A percentile compares a stretch with the other conserved stretches of the same genome.
Conservation (phyloP, 2,888 invertebrate species). For the Polydesmus complanatus region DNA sequence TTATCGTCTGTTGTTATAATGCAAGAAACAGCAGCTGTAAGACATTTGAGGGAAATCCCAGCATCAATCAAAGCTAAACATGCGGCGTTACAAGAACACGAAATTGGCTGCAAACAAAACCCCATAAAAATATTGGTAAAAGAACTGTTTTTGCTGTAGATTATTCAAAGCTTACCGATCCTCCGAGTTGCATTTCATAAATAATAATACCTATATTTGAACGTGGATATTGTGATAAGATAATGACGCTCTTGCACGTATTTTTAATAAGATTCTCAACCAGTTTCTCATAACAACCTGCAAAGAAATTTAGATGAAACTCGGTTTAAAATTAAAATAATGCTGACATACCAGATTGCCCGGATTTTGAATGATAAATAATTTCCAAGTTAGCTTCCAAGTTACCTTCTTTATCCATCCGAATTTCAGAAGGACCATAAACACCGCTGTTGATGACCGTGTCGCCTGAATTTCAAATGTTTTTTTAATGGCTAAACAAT, state of each 20-base stretch:
- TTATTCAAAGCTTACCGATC: constrained; percentile 44
- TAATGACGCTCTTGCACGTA: constrained; percentile 58
- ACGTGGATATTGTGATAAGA: constrained; percentile 60
- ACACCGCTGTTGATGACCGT: constrained; percentile 62
- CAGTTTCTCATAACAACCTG: constrained; percentile 51
- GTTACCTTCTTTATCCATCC: constrained; percentile 55
- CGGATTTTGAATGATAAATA: constrained; percentile 58
- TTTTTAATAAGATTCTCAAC: constrained; percentile 60
- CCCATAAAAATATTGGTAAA: neutral
- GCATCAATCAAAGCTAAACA: constrained; percentile 71
- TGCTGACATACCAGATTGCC: constrained; percentile 53
- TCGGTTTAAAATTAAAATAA: constrained; percentile 18
- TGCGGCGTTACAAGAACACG: constrained; percentile 65
- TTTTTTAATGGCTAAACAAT: neutral
- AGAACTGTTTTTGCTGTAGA: neutral
- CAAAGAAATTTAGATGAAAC: constrained; percentile 16
- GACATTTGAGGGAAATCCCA: constrained; percentile 65
- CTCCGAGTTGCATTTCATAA: constrained; percentile 74
- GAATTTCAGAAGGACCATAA: constrained; percentile 70
- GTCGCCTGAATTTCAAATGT: constrained; percentile 42
- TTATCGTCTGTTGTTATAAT: constrained; percentile 47
- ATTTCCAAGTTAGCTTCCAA: constrained; percentile 69
- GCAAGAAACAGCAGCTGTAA: constrained; percentile 65
- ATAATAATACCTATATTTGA: constrained; percentile 61
- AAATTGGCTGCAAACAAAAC: constrained; percentile 38